Evolutionary conservation across 1,140 invertebrate species (phyloP).

Genomic region (Drosophila sp.): DNA sequence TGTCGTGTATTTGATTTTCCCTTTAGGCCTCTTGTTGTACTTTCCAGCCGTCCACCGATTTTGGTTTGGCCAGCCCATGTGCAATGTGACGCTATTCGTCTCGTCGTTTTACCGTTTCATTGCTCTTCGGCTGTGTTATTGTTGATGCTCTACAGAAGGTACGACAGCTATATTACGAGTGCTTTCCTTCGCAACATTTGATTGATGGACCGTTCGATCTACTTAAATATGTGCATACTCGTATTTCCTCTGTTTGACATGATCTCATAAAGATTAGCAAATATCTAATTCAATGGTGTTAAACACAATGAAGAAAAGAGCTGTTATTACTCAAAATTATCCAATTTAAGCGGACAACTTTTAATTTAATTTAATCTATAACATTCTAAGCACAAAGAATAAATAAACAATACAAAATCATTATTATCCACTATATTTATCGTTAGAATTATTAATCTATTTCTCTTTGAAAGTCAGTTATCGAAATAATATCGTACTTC

Average conservation of each 20-base stretch:
- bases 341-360: too few relatives aligned
- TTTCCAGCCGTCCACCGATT: constrained; percentile 66
- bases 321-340: too few relatives aligned
- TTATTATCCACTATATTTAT: too few relatives aligned
- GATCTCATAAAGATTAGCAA: not conserved
- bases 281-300: not conserved
- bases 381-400: too few relatives aligned
- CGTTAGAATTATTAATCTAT: not conserved
- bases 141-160: constrained; percentile 29
- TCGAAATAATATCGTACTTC: too few relatives aligned
- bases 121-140: constrained; percentile 45
- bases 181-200: constrained; percentile 20
- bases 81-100: constrained; percentile 70
- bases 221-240: not conserved
- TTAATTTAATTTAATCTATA: too few relatives aligned
- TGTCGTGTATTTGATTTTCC: constrained; percentile 59
- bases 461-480: not conserved
- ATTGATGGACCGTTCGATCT: constrained; percentile 23
- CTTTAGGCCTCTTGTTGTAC: constrained; percentile 74
- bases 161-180: constrained; percentile 36
- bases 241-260: not conserved
- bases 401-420: too few relatives aligned
- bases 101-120: constrained; percentile 44
- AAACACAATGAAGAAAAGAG: too few relatives aligned
- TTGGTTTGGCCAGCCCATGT: constrained; percentile 49